Evolutionary conservation across 2,888 invertebrate species (phyloP).

Genomic region (Iphiclides podalirius): DNA sequence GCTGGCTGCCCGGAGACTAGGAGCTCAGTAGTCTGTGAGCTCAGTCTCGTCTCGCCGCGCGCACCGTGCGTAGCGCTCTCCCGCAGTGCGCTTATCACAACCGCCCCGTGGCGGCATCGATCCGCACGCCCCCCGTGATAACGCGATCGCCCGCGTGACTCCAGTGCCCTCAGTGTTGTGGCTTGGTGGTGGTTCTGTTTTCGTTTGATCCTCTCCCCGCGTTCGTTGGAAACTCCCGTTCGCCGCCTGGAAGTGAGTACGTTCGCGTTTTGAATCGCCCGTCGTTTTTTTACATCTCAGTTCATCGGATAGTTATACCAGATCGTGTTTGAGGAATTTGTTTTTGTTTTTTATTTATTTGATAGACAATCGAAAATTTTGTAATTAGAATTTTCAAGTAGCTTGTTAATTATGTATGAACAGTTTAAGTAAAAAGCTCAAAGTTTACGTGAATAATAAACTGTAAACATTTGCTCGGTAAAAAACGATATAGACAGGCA

Average conservation of each 20-base stretch:
- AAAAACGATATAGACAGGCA: slow-evolving; percentile 20
- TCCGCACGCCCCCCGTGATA: slow-evolving; percentile 60
- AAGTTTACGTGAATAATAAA: too few species aligned
- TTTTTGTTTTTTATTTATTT: too few species aligned
- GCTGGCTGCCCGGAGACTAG: too few species aligned
- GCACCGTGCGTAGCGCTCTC: slow-evolving; percentile 49
- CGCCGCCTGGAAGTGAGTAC: slow-evolving; percentile 25
- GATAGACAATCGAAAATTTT: too few species aligned
- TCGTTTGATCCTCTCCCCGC: slow-evolving; percentile 35
- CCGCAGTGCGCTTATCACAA: slow-evolving; percentile 58
- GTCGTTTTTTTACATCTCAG: too few species aligned
- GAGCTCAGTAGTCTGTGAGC: slow-evolving; percentile 23
- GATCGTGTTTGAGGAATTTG: too few species aligned
- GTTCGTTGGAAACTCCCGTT: slow-evolving; percentile 22
- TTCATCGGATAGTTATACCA: too few species aligned
- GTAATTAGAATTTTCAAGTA: too few species aligned
- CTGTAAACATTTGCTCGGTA: too few species aligned
- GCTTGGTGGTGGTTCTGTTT: slow-evolving; percentile 43
- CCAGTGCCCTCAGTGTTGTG: slow-evolving; percentile 50
- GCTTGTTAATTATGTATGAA: too few species aligned
- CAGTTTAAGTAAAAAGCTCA: too few species aligned
- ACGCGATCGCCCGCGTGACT: slow-evolving; percentile 52
- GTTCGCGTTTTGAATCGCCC: too few species aligned
- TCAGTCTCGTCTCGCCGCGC: slow-evolving; percentile 61
- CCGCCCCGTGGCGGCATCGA: slow-evolving; percentile 68